Evolutionary conservation across 2,888 invertebrate species (phyloP), one percentile per base, ranked within the genome.

Genomic region (Conistra vaccinii): DNA sequence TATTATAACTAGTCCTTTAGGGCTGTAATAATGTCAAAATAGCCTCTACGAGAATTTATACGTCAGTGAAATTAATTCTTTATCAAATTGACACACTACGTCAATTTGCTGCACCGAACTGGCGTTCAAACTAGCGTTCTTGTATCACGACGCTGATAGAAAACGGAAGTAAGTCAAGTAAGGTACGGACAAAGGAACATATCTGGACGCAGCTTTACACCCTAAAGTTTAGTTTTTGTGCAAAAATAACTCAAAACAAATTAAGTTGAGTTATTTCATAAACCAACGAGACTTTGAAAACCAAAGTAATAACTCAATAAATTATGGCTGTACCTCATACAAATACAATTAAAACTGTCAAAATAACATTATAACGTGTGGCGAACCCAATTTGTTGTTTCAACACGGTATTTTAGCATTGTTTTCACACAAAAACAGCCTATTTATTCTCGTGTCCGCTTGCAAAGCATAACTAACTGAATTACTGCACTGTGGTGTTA

Each of bases 401-500:
- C 80, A 76, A 85, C 85, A 73, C 78, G 69, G 63, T 76, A 74
- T 87, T 86, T 85, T 80, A 75, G 75, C 83, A 81, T 80, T 88
- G 81, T 85, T 84, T 84, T 84, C 79, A 80, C 57, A 79, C 86
- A 88, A 87, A 88, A 89, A 87, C 79, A 79, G 81, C 76, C 85
- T 87, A 85, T 87, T 87, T 87, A 87, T 89, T 84, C 82, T 73
- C 78, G 68, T 75, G 81, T 83, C 76, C 81, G 80, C 80, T 80
- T 55, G 84, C 86, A 81, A 78, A 83, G 84, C 84, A 86, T 85
- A 89, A 87, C 88, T 89, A 89, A 90, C 87, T 89, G 85, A 89
- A 89, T 90, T 89, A 89, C 85, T 89, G 89, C 88, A 87, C 75
- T 83, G 86, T 86, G 86, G 86, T 87, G 87, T 81, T 80, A 76